Evolutionary conservation across 2,888 invertebrate species (phyloP).

Genomic region (Sminthurinus aureus): DNA sequence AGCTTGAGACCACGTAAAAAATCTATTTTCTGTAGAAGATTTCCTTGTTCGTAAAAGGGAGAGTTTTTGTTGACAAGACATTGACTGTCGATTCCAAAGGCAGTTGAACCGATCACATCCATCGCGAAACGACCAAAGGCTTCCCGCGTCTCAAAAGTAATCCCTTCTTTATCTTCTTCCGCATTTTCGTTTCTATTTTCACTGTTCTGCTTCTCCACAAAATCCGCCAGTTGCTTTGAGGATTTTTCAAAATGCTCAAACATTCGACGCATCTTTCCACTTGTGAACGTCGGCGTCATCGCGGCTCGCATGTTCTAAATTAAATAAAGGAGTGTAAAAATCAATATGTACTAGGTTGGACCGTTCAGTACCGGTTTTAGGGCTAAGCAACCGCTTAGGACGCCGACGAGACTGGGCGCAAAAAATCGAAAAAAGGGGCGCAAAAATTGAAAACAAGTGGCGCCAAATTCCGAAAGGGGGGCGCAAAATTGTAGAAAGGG

Average conservation of each 20-base stretch:
- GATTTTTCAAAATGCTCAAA: conserved; percentile 50
- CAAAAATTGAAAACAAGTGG: no score
- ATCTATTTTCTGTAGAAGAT: conserved; percentile 36
- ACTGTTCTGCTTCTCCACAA: background rate
- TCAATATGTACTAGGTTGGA: no score
- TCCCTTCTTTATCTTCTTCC: background rate
- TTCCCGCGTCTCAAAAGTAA: conserved; percentile 46
- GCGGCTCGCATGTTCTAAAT: conserved; percentile 10
- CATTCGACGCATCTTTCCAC: conserved; percentile 44
- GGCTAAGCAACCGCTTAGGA: no score
- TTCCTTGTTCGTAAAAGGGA: conserved; percentile 61
- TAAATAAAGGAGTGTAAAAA: background rate
- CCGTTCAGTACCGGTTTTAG: no score
- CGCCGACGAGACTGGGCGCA: no score
- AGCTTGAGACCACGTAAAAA: background rate
- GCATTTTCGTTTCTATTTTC: background rate
- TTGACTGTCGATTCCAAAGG: conserved; percentile 64
- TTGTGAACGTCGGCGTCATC: conserved; percentile 54
- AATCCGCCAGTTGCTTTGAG: conserved; percentile 30
- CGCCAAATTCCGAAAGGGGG: no score
- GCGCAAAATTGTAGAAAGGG: no score
- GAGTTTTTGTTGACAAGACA: conserved; percentile 62
- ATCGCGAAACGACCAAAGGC: conserved; percentile 56
- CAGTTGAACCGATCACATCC: conserved; percentile 62
- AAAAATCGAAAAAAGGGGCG: no score